These are phyloP conservation scores for Radopholus similis DNA, from an alignment of 1,140 invertebrate genomes.

Conservation along the genomic window DNA sequence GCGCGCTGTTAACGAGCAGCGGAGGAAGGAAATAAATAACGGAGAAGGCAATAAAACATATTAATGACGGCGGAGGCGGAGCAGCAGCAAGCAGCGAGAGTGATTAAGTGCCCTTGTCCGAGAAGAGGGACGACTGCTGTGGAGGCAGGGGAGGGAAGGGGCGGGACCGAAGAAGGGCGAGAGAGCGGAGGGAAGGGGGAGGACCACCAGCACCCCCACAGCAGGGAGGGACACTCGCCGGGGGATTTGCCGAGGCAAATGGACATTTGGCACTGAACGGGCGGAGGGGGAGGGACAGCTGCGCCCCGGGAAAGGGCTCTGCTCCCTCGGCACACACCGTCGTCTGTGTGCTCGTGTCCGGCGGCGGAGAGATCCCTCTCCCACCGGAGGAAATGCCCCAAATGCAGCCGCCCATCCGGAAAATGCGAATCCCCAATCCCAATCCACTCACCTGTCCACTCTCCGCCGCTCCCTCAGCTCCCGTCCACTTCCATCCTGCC, in stretches of 20 bases:
- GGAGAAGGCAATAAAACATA: conserved; percentile 15
- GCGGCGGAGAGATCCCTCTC: background rate
- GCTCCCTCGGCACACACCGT: background rate
- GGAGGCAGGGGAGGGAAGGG: background rate
- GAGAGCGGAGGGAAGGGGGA: background rate
- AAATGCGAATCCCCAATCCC: background rate
- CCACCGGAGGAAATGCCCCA: background rate
- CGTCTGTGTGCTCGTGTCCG: background rate
- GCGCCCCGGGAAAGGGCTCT: background rate
- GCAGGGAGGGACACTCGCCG: background rate
- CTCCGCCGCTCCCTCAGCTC: background rate
- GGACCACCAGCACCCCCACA: background rate
- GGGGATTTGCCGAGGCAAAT: background rate
- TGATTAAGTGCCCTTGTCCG: conserved; percentile 5
- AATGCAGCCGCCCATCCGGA: background rate
- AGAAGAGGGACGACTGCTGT: background rate
- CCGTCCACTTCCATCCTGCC: background rate
- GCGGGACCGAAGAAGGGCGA: background rate
- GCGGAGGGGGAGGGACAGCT: background rate
- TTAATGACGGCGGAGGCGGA: background rate
- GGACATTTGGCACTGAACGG: background rate
- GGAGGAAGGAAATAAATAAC: conserved; percentile 11
- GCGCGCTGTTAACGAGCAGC: background rate
- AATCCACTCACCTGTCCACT: background rate
- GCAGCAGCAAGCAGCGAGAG: background rate